These are phyloP conservation scores for Pomatostomus ruficeps DNA, from an alignment of 2,113 vertebrate species.

Conservation along the genomic window DNA sequence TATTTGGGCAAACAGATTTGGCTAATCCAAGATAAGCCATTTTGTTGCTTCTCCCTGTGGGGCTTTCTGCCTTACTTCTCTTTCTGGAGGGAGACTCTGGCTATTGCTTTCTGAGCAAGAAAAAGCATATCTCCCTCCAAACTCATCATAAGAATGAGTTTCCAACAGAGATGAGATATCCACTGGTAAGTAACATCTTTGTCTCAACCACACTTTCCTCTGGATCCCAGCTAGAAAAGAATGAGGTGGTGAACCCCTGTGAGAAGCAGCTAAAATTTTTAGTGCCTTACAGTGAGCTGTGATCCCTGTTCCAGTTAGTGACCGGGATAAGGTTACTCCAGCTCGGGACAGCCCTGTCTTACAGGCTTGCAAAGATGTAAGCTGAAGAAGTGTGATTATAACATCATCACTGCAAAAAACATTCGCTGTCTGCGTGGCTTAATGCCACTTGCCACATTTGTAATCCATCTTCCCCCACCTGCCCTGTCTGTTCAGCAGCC, in stretches of 20 bases:
- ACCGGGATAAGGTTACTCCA: not conserved
- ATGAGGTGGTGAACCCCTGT: not conserved
- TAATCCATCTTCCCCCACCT: not conserved
- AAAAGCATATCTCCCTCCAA: not conserved
- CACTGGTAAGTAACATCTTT: not conserved
- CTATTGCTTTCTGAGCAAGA: not conserved
- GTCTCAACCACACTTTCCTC: not conserved
- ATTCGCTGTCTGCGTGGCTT: not conserved
- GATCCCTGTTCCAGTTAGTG: not conserved
- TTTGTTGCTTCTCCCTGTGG: not conserved
- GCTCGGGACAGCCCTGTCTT: not conserved
- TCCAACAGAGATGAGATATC: not conserved
- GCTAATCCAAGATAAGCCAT: not conserved
- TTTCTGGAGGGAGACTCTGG: not conserved
- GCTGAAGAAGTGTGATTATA: not conserved
- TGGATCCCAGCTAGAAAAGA: not conserved
- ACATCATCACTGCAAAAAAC: not conserved
- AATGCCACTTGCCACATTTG: not conserved
- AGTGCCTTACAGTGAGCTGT: not conserved
- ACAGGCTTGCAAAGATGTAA: not conserved
- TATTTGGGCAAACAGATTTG: not conserved
- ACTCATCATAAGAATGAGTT: not conserved
- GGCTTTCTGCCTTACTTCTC: not conserved
- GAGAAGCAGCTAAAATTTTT: not conserved
- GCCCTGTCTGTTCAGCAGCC: not conserved